These are phyloP conservation scores for Sminthurinus signatus DNA, from an alignment of 1,140 invertebrate species.

Conservation along the genomic window DNA sequence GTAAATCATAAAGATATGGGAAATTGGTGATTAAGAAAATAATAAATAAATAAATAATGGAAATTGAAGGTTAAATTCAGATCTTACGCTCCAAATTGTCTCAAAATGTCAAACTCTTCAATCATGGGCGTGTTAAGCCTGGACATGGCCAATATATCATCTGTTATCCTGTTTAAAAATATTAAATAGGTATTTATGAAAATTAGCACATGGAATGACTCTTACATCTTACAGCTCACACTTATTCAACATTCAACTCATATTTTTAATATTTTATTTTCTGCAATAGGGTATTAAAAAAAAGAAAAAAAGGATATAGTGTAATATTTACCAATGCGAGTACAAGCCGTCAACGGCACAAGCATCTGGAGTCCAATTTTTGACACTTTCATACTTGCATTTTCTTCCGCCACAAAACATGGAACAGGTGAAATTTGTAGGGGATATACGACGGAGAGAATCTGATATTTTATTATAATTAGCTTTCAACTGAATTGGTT, in stretches of 20 bases:
- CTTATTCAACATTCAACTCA: too few species aligned
- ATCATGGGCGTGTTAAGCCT: constrained; percentile 69
- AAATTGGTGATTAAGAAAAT: too few species aligned
- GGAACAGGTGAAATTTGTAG: constrained; percentile 62
- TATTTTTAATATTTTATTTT: too few species aligned
- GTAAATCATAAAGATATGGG: too few species aligned
- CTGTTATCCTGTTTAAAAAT: constrained; percentile 62
- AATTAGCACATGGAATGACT: not conserved
- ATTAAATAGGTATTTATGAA: not conserved
- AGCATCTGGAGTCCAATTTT: constrained; percentile 57
- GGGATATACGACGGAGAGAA: constrained; percentile 53
- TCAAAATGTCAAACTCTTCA: constrained; percentile 64
- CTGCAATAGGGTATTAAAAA: too few species aligned
- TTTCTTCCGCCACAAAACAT: constrained; percentile 72
- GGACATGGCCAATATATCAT: constrained; percentile 79
- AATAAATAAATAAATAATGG: too few species aligned
- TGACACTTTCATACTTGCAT: constrained; percentile 71
- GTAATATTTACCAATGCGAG: constrained; percentile 65
- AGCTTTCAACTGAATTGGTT: constrained; percentile 27
- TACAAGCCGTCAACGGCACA: constrained; percentile 70
- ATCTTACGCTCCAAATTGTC: constrained; percentile 67
- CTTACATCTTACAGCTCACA: not conserved
- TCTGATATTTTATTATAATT: constrained; percentile 55
- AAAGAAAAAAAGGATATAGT: too few species aligned
- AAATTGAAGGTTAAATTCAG: too few species aligned